Percentiles rank a stretch among this genome's conserved stretches.
Evolutionary conservation across 2,113 vertebrate species (phyloP).

Genomic region (Protomyctophum bolini): DNA sequence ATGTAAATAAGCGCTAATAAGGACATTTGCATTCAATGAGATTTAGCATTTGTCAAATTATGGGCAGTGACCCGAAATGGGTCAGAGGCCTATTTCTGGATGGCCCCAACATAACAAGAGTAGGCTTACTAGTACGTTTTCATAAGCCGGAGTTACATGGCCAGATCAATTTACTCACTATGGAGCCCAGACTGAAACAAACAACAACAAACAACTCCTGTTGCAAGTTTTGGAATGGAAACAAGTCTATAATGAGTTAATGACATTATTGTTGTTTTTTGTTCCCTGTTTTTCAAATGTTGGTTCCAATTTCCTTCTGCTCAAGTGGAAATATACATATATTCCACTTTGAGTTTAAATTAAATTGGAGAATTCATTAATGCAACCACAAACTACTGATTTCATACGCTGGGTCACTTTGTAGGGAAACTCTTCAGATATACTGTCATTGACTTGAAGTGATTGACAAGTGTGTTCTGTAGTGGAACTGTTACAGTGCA

Average conservation of each 20-base stretch:
- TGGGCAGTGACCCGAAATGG: constrained; percentile 31
- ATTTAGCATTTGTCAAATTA: constrained; percentile 42
- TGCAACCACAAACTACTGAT: no score
- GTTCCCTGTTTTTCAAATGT: no score
- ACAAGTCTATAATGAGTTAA: no score
- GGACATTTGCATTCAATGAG: constrained; percentile 22
- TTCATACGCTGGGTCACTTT: no score
- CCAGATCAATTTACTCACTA: background rate
- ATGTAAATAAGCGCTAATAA: constrained; percentile 25
- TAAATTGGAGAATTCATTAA: background rate
- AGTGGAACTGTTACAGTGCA: constrained; percentile 50
- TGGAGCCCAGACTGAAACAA: background rate
- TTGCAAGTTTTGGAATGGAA: no score
- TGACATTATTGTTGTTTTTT: no score
- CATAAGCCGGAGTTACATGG: background rate
- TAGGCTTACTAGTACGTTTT: constrained; percentile 14
- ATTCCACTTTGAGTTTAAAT: no score
- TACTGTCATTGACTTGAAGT: constrained; percentile 6
- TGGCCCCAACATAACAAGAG: constrained; percentile 19
- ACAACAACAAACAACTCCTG: no score
- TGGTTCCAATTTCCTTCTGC: no score
- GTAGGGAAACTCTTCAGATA: background rate
- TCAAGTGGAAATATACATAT: no score
- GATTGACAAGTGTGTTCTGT: constrained; percentile 58
- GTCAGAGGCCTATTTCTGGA: constrained; percentile 50